Percentiles rank a stretch among this genome's conserved stretches.
Evolutionary conservation across 1,140 invertebrate genomes (phyloP).

Genomic region (Berghia stephanieae): DNA sequence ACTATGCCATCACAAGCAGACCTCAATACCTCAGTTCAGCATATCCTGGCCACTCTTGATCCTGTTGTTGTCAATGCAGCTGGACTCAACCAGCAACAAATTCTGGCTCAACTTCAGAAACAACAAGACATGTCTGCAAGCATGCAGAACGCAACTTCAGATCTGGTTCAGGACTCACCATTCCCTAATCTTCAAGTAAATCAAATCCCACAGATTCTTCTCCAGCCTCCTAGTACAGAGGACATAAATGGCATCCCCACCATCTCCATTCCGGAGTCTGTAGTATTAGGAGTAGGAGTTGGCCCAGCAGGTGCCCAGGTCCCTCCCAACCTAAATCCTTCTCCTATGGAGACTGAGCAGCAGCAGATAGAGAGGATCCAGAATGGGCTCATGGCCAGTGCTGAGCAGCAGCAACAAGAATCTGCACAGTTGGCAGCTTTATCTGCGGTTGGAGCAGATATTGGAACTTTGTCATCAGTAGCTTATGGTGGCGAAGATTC

Average conservation of each 20-base stretch:
- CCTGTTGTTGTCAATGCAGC: conserved; percentile 20
- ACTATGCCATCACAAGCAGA: conserved; percentile 16
- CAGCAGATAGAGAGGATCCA: conserved; percentile 27
- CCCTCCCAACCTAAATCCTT: background rate
- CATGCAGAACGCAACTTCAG: conserved; percentile 11
- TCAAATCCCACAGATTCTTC: conserved; percentile 24
- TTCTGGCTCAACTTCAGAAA: conserved; percentile 33
- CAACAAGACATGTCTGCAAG: conserved; percentile 31
- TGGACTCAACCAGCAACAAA: conserved; percentile 24
- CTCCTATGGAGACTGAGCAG: conserved; percentile 18
- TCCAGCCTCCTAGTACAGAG: conserved; percentile 27
- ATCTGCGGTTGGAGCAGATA: too few species aligned
- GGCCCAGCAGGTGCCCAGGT: too few species aligned
- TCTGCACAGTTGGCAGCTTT: too few species aligned
- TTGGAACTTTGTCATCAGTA: too few species aligned
- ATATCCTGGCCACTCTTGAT: conserved; percentile 23
- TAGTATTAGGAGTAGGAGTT: conserved; percentile 9
- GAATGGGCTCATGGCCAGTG: conserved; percentile 26
- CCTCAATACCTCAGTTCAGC: conserved; percentile 29
- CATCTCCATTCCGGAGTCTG: conserved; percentile 28
- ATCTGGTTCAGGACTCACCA: too few species aligned
- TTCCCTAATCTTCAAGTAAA: conserved; percentile 16
- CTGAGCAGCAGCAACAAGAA: conserved; percentile 17
- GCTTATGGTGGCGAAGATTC: too few species aligned
- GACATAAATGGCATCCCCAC: conserved; percentile 28